A percentile compares a stretch with the other conserved stretches of the same genome.
Evolutionary conservation across 2,797 vertebrate species (phyloP).

Genomic region (Oreonectes daqikongensis): DNA sequence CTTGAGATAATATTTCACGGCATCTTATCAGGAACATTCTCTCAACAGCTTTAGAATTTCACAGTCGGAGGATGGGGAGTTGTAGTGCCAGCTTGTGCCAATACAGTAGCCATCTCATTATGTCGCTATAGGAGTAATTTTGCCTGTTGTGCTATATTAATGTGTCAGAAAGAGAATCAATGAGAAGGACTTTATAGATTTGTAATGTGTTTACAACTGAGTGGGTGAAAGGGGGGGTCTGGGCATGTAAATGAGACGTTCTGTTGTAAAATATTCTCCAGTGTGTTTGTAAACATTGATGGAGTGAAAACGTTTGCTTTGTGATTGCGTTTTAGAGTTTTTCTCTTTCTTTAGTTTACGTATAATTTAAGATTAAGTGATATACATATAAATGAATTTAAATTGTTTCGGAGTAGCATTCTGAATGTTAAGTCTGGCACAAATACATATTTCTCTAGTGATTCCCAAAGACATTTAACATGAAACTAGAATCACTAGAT

Average conservation of each 20-base stretch:
- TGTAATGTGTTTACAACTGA: neutral
- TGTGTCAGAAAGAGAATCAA: neutral
- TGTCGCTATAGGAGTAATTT: neutral
- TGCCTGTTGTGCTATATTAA: neutral
- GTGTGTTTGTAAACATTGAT: neutral
- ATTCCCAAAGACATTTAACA: neutral
- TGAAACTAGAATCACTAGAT: neutral
- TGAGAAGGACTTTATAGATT: neutral
- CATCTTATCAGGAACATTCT: constrained; percentile 42
- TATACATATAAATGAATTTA: neutral
- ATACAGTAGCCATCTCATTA: constrained; percentile 13
- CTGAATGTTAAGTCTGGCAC: constrained; percentile 12
- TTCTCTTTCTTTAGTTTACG: neutral
- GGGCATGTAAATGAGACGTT: constrained; percentile 20
- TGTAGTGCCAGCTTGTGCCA: constrained; percentile 14
- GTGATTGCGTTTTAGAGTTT: neutral
- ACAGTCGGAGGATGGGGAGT: constrained; percentile 14
- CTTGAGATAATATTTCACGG: constrained; percentile 8
- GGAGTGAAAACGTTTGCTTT: constrained; percentile 4
- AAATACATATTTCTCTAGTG: neutral
- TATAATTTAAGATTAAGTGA: no score
- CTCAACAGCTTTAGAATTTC: constrained; percentile 39
- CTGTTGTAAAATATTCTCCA: constrained; percentile 17
- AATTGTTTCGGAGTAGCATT: neutral
- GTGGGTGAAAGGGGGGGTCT: neutral